A percentile compares a stretch with the other conserved stretches of the same genome.
Evolutionary conservation across 2,888 invertebrate species (phyloP).

Genomic region (Rhodophaea formosa): DNA sequence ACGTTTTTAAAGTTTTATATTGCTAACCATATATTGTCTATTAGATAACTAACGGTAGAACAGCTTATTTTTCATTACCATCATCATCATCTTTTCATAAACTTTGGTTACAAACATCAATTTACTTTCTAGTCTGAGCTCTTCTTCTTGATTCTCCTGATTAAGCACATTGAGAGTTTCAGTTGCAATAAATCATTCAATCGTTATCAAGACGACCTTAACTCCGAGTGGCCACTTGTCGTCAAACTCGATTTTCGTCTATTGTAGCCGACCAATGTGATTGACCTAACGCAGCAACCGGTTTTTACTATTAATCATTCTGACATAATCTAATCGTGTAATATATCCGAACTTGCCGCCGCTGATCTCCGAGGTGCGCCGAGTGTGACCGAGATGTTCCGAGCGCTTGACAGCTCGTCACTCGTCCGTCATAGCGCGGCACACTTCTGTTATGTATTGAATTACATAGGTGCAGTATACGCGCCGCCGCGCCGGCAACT

Average conservation of each 20-base stretch:
- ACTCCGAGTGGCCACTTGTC: slow-evolving; percentile 42
- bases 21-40: too few species aligned
- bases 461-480: slow-evolving; percentile 66
- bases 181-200: slow-evolving; percentile 18
- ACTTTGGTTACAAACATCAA: not conserved
- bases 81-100: too few species aligned
- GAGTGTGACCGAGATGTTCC: slow-evolving; percentile 53
- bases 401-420: slow-evolving; percentile 74
- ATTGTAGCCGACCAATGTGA: slow-evolving; percentile 49
- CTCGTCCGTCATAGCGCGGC: slow-evolving; percentile 68
- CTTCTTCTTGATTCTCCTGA: not conserved
- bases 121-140: not conserved
- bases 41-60: too few species aligned
- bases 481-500: slow-evolving; percentile 60
- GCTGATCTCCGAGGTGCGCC: slow-evolving; percentile 41
- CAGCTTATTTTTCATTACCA: too few species aligned
- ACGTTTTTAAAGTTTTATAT: too few species aligned
- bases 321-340: slow-evolving; percentile 66
- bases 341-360: slow-evolving; percentile 47
- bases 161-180: not conserved
- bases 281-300: slow-evolving; percentile 63
- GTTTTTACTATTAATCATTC: slow-evolving; percentile 60
- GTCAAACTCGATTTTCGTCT: slow-evolving; percentile 41
- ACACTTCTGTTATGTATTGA: slow-evolving; percentile 67
- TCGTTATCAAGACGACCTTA: slow-evolving; percentile 35